These are phyloP conservation scores for Sycophila sp. DNA, from an alignment of 1,140 invertebrate species.

Conservation along the genomic window DNA sequence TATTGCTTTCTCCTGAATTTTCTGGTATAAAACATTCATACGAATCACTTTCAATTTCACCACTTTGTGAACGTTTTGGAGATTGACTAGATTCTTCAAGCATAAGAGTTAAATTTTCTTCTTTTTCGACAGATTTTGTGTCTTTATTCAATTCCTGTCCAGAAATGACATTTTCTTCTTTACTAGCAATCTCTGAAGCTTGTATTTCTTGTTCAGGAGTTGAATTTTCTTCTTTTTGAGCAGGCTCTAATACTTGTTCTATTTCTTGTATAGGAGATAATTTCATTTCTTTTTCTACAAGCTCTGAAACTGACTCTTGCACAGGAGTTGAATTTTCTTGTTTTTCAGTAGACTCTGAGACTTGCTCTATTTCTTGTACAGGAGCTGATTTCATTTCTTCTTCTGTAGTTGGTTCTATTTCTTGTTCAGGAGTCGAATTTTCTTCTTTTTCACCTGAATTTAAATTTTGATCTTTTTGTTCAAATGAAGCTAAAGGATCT, in stretches of 20 bases:
- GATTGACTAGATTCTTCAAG: conserved; percentile 22
- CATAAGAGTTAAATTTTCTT: neutral
- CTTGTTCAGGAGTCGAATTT: too few species aligned
- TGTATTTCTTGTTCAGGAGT: neutral
- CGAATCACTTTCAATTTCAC: conserved; percentile 34
- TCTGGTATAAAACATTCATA: neutral
- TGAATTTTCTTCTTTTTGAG: conserved; percentile 9
- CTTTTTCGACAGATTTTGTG: too few species aligned
- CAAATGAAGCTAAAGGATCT: neutral
- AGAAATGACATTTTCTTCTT: too few species aligned
- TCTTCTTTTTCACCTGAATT: too few species aligned
- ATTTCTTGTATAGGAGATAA: too few species aligned
- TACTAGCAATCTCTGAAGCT: too few species aligned
- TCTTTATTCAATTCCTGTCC: too few species aligned
- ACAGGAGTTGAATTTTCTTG: neutral
- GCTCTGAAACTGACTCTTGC: neutral
- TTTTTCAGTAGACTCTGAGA: too few species aligned
- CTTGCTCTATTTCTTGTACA: too few species aligned
- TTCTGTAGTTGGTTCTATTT: too few species aligned
- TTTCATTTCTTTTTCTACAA: conserved; percentile 13
- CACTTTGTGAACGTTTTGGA: neutral
- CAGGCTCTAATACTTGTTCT: neutral
- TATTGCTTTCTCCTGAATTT: neutral
- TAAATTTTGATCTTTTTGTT: too few species aligned
- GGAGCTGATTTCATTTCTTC: too few species aligned